Evolutionary conservation across 2,113 vertebrate genomes (phyloP), one percentile per base, ranked within the genome.

Genomic region (Campylorhamphus procurvoides): DNA sequence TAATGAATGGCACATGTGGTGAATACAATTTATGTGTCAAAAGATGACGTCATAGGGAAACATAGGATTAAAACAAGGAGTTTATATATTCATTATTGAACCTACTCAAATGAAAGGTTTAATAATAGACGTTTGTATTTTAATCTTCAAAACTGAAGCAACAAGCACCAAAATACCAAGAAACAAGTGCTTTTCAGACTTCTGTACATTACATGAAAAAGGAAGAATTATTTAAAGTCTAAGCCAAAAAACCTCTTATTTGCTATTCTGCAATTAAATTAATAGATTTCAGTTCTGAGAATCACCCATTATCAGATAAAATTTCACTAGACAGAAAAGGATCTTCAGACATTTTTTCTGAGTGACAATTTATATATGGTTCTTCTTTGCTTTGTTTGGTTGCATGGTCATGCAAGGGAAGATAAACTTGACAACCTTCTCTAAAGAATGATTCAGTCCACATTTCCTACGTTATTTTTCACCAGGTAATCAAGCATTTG

Each of bases 401-500:
- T 31, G 12, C 27, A 47, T 62, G 53, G 90, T 71, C 72, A 35
- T 37, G 20, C 39, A 94, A 88, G 39, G 37, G 27, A 87, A 94
- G 82, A 84, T 91, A 55, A 95, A 89, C 87, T 58, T 74, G 80
- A 80, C 27, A 95, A 16, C 15, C 52, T 83, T 39, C 50, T 87
- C 35, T 88, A 83, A 91, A 50, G 60, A 86, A 82, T 76, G 11
- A 74, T 91, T 85, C 73, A 92, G 31, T 59, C 42, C 64, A 77
- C 23, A 93, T 78, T 93, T 18, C 49, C 46, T 72, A 60, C 6
- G 35, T 94, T 77, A 87, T 55, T 95, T 87, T 89, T 95, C 67
- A 91, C 80, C 73, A 84, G 84, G 88, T 37, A 95, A 92, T 56
- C 69, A 63, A 58, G 67, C 39, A 92, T 90, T 92, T 40, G 27